Conservation (phyloP, 1,140 invertebrate genomes). For the Zaprionus tsacasi region DNA sequence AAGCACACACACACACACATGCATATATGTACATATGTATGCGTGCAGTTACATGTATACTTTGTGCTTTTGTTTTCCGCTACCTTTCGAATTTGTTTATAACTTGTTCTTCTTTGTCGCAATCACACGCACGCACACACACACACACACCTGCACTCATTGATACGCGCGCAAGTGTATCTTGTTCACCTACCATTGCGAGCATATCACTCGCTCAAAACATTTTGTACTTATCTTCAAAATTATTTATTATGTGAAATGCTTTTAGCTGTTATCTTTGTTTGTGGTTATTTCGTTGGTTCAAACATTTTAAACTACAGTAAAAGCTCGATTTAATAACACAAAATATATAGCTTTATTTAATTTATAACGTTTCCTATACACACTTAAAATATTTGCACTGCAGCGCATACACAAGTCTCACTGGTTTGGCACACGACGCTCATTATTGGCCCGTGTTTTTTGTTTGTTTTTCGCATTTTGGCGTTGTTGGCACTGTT, state of each 20-base stretch:
- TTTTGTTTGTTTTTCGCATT: constrained; percentile 65
- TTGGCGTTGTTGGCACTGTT: constrained; percentile 51
- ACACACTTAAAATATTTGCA: neutral
- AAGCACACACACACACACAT: constrained; percentile 2
- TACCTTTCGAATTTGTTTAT: constrained; percentile 80
- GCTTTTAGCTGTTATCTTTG: neutral
- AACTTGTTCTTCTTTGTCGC: constrained; percentile 70
- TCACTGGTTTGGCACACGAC: neutral
- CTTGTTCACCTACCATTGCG: constrained; percentile 40
- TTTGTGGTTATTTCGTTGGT: neutral
- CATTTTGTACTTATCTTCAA: neutral
- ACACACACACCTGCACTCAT: neutral
- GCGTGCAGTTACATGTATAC: neutral
- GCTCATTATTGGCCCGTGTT: constrained; percentile 45
- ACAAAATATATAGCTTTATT: neutral
- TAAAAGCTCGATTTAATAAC: neutral
- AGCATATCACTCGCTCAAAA: constrained; percentile 1
- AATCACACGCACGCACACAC: constrained; percentile 15
- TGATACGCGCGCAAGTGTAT: constrained; percentile 23
- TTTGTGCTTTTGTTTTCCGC: constrained; percentile 54
- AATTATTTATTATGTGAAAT: neutral
- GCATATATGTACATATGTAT: neutral
- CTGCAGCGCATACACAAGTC: constrained; percentile 40
- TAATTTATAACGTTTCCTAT: neutral
- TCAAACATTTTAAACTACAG: neutral